These are phyloP conservation scores for Zapus hudsonius DNA, from an alignment of 2,113 vertebrate species.

Conservation along the genomic window DNA sequence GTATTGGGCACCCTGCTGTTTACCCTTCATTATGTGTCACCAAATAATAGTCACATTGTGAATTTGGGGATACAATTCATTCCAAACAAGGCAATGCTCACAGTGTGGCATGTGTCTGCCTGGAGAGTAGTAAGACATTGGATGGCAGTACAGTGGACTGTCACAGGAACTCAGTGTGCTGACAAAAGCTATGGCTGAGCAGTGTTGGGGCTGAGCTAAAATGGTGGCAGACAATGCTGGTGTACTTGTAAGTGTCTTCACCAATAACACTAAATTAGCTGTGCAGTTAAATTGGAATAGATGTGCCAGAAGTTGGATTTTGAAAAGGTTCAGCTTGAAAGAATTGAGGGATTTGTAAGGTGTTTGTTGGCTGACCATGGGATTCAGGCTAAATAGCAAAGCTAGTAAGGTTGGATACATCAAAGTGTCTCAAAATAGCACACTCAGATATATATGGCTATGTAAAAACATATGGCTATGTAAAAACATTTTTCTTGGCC, in stretches of 20 bases:
- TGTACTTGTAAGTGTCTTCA: background rate
- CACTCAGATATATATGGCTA: background rate
- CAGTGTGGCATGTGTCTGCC: background rate
- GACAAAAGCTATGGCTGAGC: background rate
- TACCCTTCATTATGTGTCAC: background rate
- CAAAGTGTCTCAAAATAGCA: background rate
- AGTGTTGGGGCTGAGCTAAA: background rate
- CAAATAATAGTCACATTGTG: background rate
- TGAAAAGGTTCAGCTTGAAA: background rate
- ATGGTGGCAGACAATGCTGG: background rate
- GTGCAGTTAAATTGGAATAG: background rate
- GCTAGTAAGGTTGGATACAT: background rate
- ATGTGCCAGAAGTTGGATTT: background rate
- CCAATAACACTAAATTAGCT: background rate
- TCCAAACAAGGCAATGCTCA: background rate
- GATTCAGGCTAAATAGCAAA: background rate
- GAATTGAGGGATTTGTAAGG: background rate
- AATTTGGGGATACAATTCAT: background rate
- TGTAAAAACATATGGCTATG: background rate
- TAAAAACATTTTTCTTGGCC: background rate
- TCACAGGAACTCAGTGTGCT: background rate
- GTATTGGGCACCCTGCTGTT: background rate
- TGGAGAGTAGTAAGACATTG: background rate
- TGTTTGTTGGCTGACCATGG: background rate
- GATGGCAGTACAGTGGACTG: background rate